Evolutionary conservation across 2,888 invertebrate genomes (phyloP), one percentile per base, ranked within the genome.

Genomic region (Meiosimyza platycephala): DNA sequence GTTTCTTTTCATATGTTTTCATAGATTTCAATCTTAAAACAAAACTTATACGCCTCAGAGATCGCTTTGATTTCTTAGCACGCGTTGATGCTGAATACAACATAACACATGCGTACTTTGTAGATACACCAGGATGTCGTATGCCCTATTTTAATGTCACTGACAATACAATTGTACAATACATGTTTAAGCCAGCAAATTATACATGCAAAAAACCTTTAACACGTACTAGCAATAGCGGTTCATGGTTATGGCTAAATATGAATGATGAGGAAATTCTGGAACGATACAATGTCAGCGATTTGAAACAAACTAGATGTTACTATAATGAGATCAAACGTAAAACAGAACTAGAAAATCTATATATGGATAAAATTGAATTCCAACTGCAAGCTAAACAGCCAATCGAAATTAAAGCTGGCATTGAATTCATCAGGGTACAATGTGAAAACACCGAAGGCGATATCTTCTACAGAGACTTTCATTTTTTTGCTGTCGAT

Each of bases 391-490:
- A 76, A n/a, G 67, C 77, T 16, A 75, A 78, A 22, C 54, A 76
- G 65, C 79, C 73, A 60, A 67, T 77, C 18, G 54, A 75, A 13
- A 75, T 75, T 83, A 87, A 79, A 86, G 59, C 72, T 4, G 74
- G 79, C 33, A 66, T 79, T 22, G 94, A 95, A 85, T 95, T 93
- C 82, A 89, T 94, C 12, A 89, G 89, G 85, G 91, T 94, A 4
- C 88, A 88, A 28, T 95, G 95, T 83, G 86, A 83, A 16, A 87
- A 88, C 74, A 71, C 74, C 4, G 80, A 88, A 71, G 3, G 82
- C 83, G 47, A 86, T 85, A 47, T 70, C 66, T 86, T 93, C 64
- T 93, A 93, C 81, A 89, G 90, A 78, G 93, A 94, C 80, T 93
- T 90, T 80, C 92, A 92, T 82, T 85, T 86, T 72, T 85, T 86